These are phyloP conservation scores for Mirza zaza DNA, from an alignment of 2,113 vertebrate genomes.

Conservation along the genomic window DNA sequence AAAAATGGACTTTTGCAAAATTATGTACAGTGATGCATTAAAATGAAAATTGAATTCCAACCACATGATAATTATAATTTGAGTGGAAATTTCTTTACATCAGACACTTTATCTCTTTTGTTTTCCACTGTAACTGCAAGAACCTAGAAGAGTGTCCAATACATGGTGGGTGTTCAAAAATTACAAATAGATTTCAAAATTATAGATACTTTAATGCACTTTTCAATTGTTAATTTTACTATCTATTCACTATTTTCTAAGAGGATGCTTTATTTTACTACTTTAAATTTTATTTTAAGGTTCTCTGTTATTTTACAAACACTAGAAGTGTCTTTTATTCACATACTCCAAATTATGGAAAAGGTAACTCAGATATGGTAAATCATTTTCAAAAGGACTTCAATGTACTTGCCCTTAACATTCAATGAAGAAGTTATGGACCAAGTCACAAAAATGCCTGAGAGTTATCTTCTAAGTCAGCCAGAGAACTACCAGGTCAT, in stretches of 20 bases:
- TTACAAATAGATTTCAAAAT: neutral
- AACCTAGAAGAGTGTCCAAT: neutral
- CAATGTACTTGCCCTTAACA: constrained; percentile 31
- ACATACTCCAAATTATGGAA: constrained; percentile 21
- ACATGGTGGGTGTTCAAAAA: neutral
- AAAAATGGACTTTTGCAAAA: neutral
- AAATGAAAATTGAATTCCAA: constrained; percentile 1
- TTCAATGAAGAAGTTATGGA: constrained; percentile 68
- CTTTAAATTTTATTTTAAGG: constrained; percentile 61
- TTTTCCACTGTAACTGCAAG: neutral
- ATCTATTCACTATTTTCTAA: constrained; percentile 31
- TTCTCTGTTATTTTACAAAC: constrained; percentile 2
- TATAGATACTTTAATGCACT: neutral
- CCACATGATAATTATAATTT: neutral
- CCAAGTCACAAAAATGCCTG: constrained; percentile 20
- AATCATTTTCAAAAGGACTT: constrained; percentile 62
- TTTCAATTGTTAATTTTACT: neutral
- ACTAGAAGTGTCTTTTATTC: neutral
- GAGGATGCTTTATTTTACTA: neutral
- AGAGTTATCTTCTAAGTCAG: constrained; percentile 17
- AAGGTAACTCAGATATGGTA: neutral
- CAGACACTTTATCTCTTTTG: neutral
- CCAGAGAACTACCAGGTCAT: neutral
- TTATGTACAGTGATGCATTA: neutral
- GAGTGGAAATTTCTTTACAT: neutral